A percentile compares a stretch with the other conserved stretches of the same genome.
These are phyloP conservation scores for Nothobranchius kuhntae DNA, from an alignment of 2,113 vertebrate species.

Conservation along the genomic window DNA sequence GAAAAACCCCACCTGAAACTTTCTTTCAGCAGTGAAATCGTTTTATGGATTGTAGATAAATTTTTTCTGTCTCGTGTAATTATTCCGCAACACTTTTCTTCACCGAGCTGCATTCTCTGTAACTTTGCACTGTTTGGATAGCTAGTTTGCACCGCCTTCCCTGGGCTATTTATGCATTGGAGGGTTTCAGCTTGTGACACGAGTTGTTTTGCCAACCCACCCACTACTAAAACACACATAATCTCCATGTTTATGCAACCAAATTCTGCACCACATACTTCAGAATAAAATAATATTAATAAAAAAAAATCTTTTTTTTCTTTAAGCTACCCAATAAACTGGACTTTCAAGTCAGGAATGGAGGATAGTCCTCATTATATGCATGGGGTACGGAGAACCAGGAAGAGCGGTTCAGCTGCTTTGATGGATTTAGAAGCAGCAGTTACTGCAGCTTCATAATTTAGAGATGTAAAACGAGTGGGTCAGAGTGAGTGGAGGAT, in stretches of 20 bases:
- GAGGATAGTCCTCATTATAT: slow-evolving; percentile 30
- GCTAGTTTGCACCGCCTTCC: slow-evolving; percentile 14
- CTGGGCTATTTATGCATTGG: slow-evolving; percentile 34
- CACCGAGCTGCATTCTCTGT: background rate
- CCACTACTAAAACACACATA: slow-evolving; percentile 32
- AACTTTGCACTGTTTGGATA: slow-evolving; percentile 31
- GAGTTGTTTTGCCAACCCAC: slow-evolving; percentile 33
- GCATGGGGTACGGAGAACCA: slow-evolving; percentile 35
- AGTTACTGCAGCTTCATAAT: slow-evolving; percentile 29
- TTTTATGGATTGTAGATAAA: background rate
- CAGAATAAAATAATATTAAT: background rate
- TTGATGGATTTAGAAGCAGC: slow-evolving; percentile 40
- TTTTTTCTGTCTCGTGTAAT: background rate
- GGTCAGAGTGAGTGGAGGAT: slow-evolving; percentile 35
- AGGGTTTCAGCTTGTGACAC: slow-evolving; percentile 23
- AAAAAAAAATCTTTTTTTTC: background rate
- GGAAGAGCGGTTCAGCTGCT: slow-evolving; percentile 22
- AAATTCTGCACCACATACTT: slow-evolving; percentile 2
- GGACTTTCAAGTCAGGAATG: slow-evolving; percentile 27
- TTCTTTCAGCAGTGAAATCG: background rate
- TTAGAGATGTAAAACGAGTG: slow-evolving; percentile 46
- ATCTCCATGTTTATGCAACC: slow-evolving; percentile 15
- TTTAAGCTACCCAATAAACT: slow-evolving; percentile 13
- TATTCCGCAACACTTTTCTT: background rate
- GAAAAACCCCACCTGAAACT: slow-evolving; percentile 1